Evolutionary conservation across 64 coral and sea anemone species (phyloP).

Genomic region (Porites lutea): DNA sequence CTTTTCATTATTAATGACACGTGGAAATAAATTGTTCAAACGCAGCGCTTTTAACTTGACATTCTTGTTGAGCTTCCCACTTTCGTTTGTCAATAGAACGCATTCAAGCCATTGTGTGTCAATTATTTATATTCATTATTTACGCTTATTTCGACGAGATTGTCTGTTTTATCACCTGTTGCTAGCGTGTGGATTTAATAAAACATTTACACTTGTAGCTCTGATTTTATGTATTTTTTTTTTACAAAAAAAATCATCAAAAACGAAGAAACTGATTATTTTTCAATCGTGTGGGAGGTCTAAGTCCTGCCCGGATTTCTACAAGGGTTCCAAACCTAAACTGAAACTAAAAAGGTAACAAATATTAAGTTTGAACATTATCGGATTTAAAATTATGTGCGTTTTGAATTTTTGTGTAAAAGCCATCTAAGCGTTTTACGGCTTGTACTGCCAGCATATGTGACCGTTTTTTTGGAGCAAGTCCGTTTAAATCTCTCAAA

Average conservation of each 20-base stretch:
- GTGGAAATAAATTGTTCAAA: neutral
- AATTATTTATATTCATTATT: neutral
- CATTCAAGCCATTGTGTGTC: neutral
- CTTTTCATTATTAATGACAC: neutral
- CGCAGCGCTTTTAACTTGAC: neutral
- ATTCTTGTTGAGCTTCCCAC: neutral
- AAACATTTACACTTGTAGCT: neutral
- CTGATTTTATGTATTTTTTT: neutral
- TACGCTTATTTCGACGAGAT: conserved; percentile 2
- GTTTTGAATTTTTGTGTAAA: neutral
- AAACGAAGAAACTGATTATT: neutral
- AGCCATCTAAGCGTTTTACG: neutral
- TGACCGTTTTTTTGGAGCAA: neutral
- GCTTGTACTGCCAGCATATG: neutral
- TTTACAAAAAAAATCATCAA: neutral
- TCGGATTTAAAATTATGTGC: neutral
- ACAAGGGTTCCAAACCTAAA: neutral
- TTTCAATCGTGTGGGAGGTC: neutral
- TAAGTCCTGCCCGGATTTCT: neutral
- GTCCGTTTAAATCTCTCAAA: neutral
- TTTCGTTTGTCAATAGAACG: neutral
- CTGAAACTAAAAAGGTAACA: neutral
- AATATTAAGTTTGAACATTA: neutral
- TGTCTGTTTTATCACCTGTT: conserved; percentile 20
- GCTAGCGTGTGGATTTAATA: conserved; percentile 14